Conservation (phyloP, 1,140 invertebrate species). For the Brachionus rubens region DNA sequence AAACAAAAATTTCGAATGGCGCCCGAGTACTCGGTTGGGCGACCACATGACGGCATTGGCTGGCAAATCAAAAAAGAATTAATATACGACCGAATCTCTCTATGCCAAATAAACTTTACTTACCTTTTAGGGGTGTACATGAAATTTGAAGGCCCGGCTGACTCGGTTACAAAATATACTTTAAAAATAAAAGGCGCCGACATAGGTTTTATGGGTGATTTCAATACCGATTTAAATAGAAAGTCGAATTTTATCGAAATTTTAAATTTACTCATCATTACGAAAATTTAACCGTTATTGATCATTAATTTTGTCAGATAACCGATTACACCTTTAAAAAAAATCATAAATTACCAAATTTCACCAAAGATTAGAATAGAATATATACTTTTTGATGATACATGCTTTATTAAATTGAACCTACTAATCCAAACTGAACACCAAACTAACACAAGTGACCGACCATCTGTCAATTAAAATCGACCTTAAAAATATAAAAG, state of each 20-base stretch:
- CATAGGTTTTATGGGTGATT: not conserved
- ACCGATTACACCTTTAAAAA: slow-evolving; percentile 15
- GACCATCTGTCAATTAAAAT: not conserved
- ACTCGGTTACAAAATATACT: slow-evolving; percentile 17
- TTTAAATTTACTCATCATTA: not conserved
- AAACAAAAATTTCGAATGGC: slow-evolving; percentile 14
- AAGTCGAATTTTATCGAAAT: slow-evolving; percentile 21
- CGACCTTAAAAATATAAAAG: slow-evolving; percentile 8
- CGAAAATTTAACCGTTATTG: slow-evolving; percentile 4
- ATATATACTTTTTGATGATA: not conserved
- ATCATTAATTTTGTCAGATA: not conserved
- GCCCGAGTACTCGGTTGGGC: not conserved
- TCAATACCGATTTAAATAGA: not conserved
- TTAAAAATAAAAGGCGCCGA: not conserved
- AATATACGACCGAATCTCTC: not conserved
- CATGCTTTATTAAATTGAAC: not conserved
- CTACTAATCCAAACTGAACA: not conserved
- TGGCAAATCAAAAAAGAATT: slow-evolving; percentile 21
- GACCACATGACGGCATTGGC: not conserved
- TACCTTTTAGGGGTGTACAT: slow-evolving; percentile 20
- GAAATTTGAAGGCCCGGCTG: slow-evolving; percentile 12
- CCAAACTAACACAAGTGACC: slow-evolving; percentile 1
- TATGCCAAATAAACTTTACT: slow-evolving; percentile 16
- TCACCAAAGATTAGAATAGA: not conserved
- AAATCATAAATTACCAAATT: not conserved